These are phyloP conservation scores for Sturnus vulgaris DNA, from an alignment of 2,113 vertebrate species.

Conservation along the genomic window DNA sequence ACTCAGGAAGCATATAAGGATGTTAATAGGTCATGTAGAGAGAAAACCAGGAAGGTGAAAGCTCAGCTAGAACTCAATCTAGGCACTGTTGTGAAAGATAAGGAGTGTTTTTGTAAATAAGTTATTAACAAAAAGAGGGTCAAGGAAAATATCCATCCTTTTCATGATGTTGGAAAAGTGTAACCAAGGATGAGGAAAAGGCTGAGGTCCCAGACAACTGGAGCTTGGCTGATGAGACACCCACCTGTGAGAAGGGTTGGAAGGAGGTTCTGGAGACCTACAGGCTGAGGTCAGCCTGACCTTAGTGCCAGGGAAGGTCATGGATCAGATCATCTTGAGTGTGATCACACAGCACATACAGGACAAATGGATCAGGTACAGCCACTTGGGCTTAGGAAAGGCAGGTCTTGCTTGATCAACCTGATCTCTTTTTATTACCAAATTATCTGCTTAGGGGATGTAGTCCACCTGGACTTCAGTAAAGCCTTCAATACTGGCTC, in stretches of 20 bases:
- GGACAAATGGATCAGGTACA: background rate
- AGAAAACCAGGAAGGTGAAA: background rate
- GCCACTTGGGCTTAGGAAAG: background rate
- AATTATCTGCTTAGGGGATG: background rate
- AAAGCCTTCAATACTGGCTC: background rate
- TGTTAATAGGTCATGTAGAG: background rate
- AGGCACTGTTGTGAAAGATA: background rate
- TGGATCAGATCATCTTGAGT: background rate
- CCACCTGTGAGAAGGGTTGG: accelerated
- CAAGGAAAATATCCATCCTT: background rate
- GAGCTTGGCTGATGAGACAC: background rate
- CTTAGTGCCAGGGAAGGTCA: background rate
- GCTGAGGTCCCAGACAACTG: background rate
- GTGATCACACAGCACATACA: accelerated
- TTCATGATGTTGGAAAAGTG: background rate
- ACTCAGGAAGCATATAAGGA: background rate
- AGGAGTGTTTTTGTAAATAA: background rate
- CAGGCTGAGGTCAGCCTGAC: background rate
- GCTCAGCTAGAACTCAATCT: background rate
- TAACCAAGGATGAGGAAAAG: background rate
- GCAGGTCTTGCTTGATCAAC: background rate
- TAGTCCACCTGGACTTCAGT: background rate
- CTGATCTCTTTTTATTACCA: background rate
- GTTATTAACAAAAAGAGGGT: background rate
- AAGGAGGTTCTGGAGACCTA: background rate